phyloP scores from a whole-genome alignment of 2,888 invertebrate species.

The Xylocampa areola region DNA sequence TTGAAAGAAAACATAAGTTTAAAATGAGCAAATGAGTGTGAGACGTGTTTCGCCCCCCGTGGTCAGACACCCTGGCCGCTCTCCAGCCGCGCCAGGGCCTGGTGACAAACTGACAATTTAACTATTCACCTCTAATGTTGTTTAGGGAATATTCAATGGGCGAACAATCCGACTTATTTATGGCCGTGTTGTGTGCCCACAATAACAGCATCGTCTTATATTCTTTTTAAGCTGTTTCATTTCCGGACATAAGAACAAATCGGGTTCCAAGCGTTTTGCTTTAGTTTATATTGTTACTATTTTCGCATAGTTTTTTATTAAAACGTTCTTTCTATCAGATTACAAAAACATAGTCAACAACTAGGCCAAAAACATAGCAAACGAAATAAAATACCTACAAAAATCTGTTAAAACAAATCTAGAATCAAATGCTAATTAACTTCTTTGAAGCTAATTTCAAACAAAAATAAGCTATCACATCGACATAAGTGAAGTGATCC shows the following conservation, averaged over 20 bases:
- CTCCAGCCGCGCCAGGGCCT: constrained; percentile 69
- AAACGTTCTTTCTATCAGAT: neutral
- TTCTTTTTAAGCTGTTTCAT: constrained; percentile 82
- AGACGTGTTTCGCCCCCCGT: constrained; percentile 62
- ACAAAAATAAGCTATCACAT: constrained; percentile 49
- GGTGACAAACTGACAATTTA: constrained; percentile 87
- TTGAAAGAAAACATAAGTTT: constrained; percentile 62
- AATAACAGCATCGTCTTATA: constrained; percentile 74
- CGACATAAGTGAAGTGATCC: constrained; percentile 49
- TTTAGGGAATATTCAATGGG: constrained; percentile 83
- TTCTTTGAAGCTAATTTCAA: constrained; percentile 47
- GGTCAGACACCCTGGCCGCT: constrained; percentile 65
- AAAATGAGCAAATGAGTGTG: constrained; percentile 70
- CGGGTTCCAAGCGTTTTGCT: constrained; percentile 43
- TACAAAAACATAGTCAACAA: no score
- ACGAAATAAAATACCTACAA: no score
- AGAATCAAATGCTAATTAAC: no score
- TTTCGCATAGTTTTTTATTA: constrained; percentile 18
- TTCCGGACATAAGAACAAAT: constrained; percentile 75
- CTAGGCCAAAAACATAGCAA: no score
- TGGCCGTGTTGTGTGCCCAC: constrained; percentile 80
- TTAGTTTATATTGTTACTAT: constrained; percentile 28
- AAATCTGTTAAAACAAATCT: no score
- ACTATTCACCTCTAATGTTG: constrained; percentile 87
- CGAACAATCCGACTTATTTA: constrained; percentile 85